Conservation (phyloP, 1,140 invertebrate species). For the Aradophagus sp. region DNA sequence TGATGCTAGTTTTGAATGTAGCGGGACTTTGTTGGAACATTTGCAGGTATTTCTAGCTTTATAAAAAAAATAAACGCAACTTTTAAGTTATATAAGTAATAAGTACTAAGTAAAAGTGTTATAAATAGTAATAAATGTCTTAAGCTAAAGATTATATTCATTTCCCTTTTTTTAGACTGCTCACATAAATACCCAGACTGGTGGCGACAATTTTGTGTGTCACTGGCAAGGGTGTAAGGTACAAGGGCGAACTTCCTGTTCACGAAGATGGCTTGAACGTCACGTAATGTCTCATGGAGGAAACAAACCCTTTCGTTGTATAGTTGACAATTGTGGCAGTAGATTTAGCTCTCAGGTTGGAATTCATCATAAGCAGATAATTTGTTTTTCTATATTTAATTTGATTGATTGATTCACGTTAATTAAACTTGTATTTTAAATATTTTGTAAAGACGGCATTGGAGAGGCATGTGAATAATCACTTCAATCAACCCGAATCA, state of each 20-base stretch:
- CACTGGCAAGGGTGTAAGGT: slow-evolving; percentile 96
- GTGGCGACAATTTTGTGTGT: slow-evolving; percentile 88
- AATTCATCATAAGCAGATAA: too few species aligned
- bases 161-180: slow-evolving; percentile 78
- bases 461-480: slow-evolving; percentile 94
- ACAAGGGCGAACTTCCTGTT: slow-evolving; percentile 92
- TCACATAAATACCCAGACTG: slow-evolving; percentile 90
- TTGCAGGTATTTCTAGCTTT: slow-evolving; percentile 80
- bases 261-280: slow-evolving; percentile 92
- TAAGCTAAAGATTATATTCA: too few species aligned
- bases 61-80: too few species aligned
- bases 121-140: too few species aligned
- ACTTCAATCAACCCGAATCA: slow-evolving; percentile 84
- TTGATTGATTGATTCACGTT: slow-evolving; percentile 27
- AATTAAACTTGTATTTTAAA: slow-evolving; percentile 29
- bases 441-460: slow-evolving; percentile 81
- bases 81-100: too few species aligned
- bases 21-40: slow-evolving; percentile 89
- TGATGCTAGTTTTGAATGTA: slow-evolving; percentile 83
- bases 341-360: slow-evolving; percentile 93
- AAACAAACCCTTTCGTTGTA: slow-evolving; percentile 95
- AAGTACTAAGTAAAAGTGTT: too few species aligned
- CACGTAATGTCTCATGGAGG: slow-evolving; percentile 94
- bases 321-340: slow-evolving; percentile 93
- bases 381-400: slow-evolving; percentile 3